Base-by-base conservation (phyloP, 2,888 invertebrate species). In the Ellobium chinense region DNA sequence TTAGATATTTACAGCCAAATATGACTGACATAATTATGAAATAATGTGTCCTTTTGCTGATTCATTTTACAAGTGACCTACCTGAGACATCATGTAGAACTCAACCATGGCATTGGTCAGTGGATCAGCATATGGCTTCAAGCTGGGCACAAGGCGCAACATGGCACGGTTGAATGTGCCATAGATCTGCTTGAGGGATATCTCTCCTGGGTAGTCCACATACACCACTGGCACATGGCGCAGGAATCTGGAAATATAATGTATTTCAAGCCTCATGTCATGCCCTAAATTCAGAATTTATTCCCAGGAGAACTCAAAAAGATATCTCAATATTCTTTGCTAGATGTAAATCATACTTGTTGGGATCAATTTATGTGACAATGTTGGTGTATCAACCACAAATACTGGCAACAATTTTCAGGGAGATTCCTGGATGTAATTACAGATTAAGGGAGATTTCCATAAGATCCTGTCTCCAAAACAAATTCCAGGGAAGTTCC, bases 31-130 rank as follows among this genome's bases (percentile, higher is more conserved):
- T 9, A 14, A 54, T 54, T 54, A 54, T 54, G 18, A 54, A 54
- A 54, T 54, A 54, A 54, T 54, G 18, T 54, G 12, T 54, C 18
- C 18, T 54, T 54, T 54, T 54, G n/a, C n/a, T n/a, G n/a, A n/a
- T n/a, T n/a, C 24, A 60, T 60, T n/a, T n/a, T n/a, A 60, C 7
- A n/a, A 9, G 5, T 5, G 7, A 9, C 78, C 58, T 84, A 94
- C 94, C 92, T 99, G 99, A 5, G 99, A 99, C 7, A 96, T 95
- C 76, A 99, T 94, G 94, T 99, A 99, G 92, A 99, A 97, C 92
- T 98, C 98, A 18, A 99, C 99, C 99, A 99, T 99, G 1, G 99
- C 99, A 91, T 97, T 97, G 1, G 99, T 99, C 62, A 99, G 94
- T 0, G 99, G 97, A 91, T 99, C 99, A 0, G 99, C 97, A 93